phyloP scores from a whole-genome alignment of 2,888 invertebrate genomes.

The Zele albiditarsus region DNA sequence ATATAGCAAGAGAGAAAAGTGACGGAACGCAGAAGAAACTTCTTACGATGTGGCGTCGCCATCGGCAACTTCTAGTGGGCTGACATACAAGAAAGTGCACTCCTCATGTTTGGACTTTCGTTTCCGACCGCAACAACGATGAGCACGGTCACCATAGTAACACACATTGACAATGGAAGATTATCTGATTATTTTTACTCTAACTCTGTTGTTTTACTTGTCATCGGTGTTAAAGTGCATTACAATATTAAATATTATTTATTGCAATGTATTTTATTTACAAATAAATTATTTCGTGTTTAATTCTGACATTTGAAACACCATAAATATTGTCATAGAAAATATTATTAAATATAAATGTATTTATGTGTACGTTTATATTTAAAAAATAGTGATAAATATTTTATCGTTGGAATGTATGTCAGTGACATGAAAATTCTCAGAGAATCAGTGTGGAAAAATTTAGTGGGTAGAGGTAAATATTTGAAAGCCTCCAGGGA shows the following conservation, averaged over 20 bases:
- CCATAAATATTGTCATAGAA: no score
- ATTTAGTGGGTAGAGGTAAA: conserved; percentile 24
- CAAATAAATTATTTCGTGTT: background rate
- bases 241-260: background rate
- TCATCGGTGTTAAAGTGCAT: background rate
- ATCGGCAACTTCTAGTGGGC: conserved; percentile 34
- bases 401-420: background rate
- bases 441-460: background rate
- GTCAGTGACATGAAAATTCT: conserved; percentile 11
- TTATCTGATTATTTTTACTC: conserved; percentile 36
- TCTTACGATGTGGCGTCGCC: conserved; percentile 33
- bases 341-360: background rate
- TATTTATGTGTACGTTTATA: background rate
- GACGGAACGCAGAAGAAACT: conserved; percentile 34
- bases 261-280: background rate
- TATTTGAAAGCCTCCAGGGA: conserved; percentile 22
- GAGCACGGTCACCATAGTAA: background rate
- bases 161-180: conserved; percentile 32
- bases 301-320: no score
- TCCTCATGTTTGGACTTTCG: conserved; percentile 39
- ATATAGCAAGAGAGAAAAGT: conserved; percentile 29
- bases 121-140: conserved; percentile 35
- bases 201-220: conserved; percentile 8
- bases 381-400: background rate
- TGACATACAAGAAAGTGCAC: conserved; percentile 44